Evolutionary conservation across 1,140 invertebrate genomes (phyloP), one percentile per base, ranked within the genome.

Genomic region (Drosophila seguyi): DNA sequence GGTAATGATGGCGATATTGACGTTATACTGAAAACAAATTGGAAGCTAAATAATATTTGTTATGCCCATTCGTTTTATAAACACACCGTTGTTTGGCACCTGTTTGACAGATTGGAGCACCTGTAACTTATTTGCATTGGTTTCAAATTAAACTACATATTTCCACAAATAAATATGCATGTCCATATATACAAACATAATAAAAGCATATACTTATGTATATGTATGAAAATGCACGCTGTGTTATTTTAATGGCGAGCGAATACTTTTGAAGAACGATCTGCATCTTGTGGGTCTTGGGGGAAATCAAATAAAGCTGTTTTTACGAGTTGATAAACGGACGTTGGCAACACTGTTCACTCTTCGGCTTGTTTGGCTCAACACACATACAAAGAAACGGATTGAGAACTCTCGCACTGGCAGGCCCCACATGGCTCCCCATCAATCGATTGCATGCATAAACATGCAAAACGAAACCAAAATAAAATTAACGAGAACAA

Each of bases 401-500:
- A 52, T 48, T 69, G 47, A 60, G 48, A 61, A 74, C 57, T 73
- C 71, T 73, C 65, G 65, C 65, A 71, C 65, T 65, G 53, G 34
- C 45, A 74, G 65, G 52, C 63, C 82, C 73, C 76, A 88, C 80
- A 87, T 90, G 76, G 84, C 77, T 71, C 68, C 65, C 68, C 79
- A 74, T 88, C 72, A 81, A 88, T 88, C 84, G 72, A 90, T 80
- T 88, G 80, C 82, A 85, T 86, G 81, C 82, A 85, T 81, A 67
- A 79, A 79, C 83, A 87, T 88, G 84, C 84, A 88, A 88, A 88
- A 90, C 48, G 77, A 88, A 90, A 88, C 85, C 85, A 84, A 88
- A 87, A 84, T 90, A 88, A 87, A 87, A 90, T 84, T 80, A 88
- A 90, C 65, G 78, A 90, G 87, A 88, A 90, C 73, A 87, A 88